Evolutionary conservation across 2,113 vertebrate genomes (phyloP), one percentile per base, ranked within the genome.

Genomic region (Suricata suricatta): DNA sequence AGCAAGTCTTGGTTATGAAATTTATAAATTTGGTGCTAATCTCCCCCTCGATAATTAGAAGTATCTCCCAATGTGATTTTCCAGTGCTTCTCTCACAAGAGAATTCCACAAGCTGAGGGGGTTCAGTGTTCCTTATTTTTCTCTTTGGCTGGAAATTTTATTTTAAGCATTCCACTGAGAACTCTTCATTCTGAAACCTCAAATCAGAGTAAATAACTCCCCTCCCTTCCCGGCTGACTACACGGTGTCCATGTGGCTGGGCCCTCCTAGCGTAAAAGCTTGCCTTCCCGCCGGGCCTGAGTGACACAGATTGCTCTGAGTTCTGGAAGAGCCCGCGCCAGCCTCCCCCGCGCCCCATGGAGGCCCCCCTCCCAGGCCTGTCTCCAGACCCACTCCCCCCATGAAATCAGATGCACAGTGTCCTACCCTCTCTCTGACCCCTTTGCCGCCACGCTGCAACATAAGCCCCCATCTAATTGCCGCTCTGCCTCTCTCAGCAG

Each of bases 401-500:
- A 60, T 94, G 97, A 94, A 96, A 96, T 85, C 90, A 90, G 84
- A 95, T 63, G 95, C 96, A 92, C 77, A 90, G 47, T 12, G n/a
- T 86, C 85, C 96, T 96, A 91, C 85, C 97, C 97, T 96, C 79
- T 88, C 93, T 89, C 19, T 98, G 98, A 98, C 97, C 96, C 96
- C 77, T 92, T 25, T 83, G 94, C 84, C 33, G 14, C 98, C 90
- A 88, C 5, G 21, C 93, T 97, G 96, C 95, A 96, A 98, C 94
- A 85, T 93, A 97, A 97, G 95, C 94, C 94, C 60, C 93, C 41
- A 16, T 83, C 96, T 98, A 97, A 98, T 97, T 95, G 97, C 96
- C 64, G 90, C 95, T 92, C 97, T 96, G 97, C 97, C 90, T 97
- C 71, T 94, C 97, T 98, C 98, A 97, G 96, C 97, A 97, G 97